Conservation (phyloP, 1,140 invertebrate genomes). For the Leguminivora glycinivorella region DNA sequence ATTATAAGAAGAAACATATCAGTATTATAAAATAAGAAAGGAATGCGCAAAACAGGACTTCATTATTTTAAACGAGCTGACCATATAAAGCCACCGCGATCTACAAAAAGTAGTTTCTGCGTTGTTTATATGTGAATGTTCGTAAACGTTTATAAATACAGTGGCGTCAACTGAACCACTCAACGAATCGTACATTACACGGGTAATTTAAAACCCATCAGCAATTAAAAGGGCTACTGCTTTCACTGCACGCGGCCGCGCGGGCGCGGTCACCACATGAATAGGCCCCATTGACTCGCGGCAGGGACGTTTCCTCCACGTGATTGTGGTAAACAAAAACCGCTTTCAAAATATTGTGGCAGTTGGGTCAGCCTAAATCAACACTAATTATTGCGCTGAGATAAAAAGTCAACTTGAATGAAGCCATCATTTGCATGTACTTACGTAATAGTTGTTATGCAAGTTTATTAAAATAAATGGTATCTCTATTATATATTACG, state of each 20-base stretch:
- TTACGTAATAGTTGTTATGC: not conserved
- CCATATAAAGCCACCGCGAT: not conserved
- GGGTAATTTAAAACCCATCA: constrained; percentile 49
- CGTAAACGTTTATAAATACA: not conserved
- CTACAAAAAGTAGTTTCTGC: not conserved
- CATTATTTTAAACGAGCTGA: not conserved
- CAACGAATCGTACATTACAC: constrained; percentile 33
- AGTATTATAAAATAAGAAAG: not conserved
- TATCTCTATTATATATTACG: not conserved
- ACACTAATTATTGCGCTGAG: not conserved
- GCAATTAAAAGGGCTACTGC: constrained; percentile 53
- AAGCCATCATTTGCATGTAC: constrained; percentile 2
- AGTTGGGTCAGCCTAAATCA: constrained; percentile 6
- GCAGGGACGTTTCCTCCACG: not conserved
- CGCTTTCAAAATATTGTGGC: constrained; percentile 21
- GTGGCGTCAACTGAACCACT: constrained; percentile 39
- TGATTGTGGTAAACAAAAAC: constrained; percentile 16
- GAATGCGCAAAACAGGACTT: not conserved
- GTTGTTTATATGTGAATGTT: no score
- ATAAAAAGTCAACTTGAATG: not conserved
- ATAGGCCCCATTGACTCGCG: constrained; percentile 48
- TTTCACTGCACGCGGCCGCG: constrained; percentile 46
- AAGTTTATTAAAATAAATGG: not conserved
- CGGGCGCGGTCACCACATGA: constrained; percentile 51
- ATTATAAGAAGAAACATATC: not conserved